Base-by-base conservation (phyloP, 2,888 invertebrate genomes). In the Clistopyga incitator region DNA sequence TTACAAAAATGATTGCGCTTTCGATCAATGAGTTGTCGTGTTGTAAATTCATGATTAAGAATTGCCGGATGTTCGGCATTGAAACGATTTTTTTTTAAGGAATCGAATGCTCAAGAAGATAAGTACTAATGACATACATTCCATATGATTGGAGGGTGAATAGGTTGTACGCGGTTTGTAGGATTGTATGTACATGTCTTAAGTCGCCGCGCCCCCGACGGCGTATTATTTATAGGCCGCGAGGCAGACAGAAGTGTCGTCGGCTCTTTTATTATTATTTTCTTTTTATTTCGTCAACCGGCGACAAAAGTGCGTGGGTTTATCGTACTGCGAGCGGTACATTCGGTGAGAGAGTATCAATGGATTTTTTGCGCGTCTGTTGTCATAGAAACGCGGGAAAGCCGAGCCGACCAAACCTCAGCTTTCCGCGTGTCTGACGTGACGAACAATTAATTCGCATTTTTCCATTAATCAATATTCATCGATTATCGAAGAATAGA, bases 331-430 rank as follows among this genome's bases (percentile, higher is more conserved):
- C 25, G 23, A 15, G 52, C 47, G 64, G 34, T 54, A 50, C 56
- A 64, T 50, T 20, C 34, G 29, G 25, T 18, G 38, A 67, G 67
- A n/a, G 83, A 81, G 84, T 88, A 88, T 90, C 90, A 90, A 88
- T 90, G 87, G 86, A 86, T 88, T 91, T 91, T 90, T 90, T 91
- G 90, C 87, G 88, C 87, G 91, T 90, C 91, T 88, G 91, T 90
- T 90, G 89, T 87, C 90, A 91, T 91, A 89, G 88, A 84, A 85
- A 91, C 89, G 85, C 82, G 77, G 59, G 82, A 80, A 52, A 45
- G 34, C 18, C 10, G 38, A 38, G 18, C 8, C 29, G n/a, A 29
- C 23, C 50, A 34, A 64, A 34, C 59, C 54, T 76, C 15, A 45
- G 71, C 38, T 47, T 71, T 54, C 34, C 38, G 64, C 61, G 50